These are phyloP conservation scores for Paradoxurus hermaphroditus DNA, from an alignment of 2,113 vertebrate genomes.

Conservation along the genomic window DNA sequence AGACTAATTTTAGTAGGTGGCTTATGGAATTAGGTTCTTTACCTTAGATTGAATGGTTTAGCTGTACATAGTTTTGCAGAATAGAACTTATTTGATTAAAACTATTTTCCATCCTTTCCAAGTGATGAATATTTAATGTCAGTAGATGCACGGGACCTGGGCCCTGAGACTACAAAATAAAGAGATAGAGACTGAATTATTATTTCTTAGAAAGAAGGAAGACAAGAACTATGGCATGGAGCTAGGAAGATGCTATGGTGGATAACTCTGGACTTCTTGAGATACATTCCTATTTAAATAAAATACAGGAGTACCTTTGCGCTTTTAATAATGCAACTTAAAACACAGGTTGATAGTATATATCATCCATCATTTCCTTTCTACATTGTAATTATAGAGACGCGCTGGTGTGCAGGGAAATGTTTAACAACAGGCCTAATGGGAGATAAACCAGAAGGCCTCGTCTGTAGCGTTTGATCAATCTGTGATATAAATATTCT, in stretches of 20 bases:
- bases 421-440: not conserved
- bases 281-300: not conserved
- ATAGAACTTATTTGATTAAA: slow-evolving; percentile 39
- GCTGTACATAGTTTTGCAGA: slow-evolving; percentile 22
- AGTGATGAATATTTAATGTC: not conserved
- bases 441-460: not conserved
- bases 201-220: not conserved
- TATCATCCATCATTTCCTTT: not conserved
- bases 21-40: slow-evolving; percentile 64
- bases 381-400: not conserved
- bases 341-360: not conserved
- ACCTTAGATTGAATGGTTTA: slow-evolving; percentile 45
- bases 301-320: not conserved
- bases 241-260: not conserved
- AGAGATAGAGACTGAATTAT: not conserved
- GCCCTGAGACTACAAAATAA: not conserved
- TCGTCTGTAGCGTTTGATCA: not conserved
- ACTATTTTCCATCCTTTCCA: slow-evolving; percentile 9
- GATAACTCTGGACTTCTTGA: not conserved
- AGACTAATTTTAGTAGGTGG: slow-evolving; percentile 68
- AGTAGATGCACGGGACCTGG: not conserved
- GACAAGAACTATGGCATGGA: not conserved
- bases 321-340: not conserved
- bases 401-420: not conserved
- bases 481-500: not conserved